Conservation (phyloP, 2,797 vertebrate species). For the Pagetopsis macropterus region DNA sequence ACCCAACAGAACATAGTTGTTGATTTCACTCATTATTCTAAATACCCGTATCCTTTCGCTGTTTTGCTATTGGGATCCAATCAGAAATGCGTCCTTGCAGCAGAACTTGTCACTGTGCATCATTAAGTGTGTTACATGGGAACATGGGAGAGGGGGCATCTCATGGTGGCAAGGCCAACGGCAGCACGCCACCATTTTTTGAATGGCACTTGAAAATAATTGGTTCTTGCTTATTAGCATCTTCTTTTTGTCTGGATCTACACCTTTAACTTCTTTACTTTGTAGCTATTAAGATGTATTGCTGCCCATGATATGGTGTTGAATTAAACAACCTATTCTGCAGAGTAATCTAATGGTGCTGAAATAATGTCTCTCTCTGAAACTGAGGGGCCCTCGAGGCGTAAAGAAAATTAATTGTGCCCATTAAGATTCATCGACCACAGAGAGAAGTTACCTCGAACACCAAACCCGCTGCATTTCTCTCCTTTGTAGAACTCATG, state of each 20-base stretch:
- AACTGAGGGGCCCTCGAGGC: constrained; percentile 75
- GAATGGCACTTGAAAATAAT: constrained; percentile 74
- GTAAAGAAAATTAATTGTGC: constrained; percentile 80
- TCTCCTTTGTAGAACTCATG: constrained; percentile 49
- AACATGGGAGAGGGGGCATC: constrained; percentile 41
- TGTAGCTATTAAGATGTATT: constrained; percentile 76
- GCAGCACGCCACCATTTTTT: constrained; percentile 16
- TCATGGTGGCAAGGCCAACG: constrained; percentile 33
- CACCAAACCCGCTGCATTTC: constrained; percentile 60
- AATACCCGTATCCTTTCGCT: constrained; percentile 28
- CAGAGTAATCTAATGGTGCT: constrained; percentile 78
- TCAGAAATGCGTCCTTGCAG: constrained; percentile 49
- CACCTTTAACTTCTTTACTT: constrained; percentile 73
- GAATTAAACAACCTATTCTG: constrained; percentile 77
- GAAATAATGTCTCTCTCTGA: constrained; percentile 78
- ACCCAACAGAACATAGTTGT: constrained; percentile 47
- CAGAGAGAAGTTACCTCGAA: constrained; percentile 67
- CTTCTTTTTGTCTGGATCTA: constrained; percentile 50
- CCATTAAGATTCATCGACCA: constrained; percentile 82
- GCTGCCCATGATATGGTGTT: constrained; percentile 62
- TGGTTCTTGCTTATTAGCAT: constrained; percentile 77
- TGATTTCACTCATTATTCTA: constrained; percentile 70
- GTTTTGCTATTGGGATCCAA: constrained; percentile 50
- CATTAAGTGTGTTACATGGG: constrained; percentile 61
- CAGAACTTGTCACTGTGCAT: constrained; percentile 52